phyloP scores from a whole-genome alignment of 1,140 invertebrate species.

The Vanessa atalanta region DNA sequence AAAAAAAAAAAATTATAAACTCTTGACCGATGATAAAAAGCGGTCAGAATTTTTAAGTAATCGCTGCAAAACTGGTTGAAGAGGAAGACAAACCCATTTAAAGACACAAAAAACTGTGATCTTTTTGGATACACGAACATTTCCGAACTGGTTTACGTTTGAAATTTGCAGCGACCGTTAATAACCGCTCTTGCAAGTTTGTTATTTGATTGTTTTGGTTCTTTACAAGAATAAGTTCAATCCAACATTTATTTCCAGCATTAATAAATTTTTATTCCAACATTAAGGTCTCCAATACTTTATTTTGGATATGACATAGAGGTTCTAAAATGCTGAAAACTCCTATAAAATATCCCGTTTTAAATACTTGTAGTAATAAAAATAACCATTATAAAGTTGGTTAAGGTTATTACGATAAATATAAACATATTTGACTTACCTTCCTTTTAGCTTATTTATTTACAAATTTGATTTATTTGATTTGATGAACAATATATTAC shows the following conservation, averaged over 20 bases:
- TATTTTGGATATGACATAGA: no score
- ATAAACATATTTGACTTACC: no score
- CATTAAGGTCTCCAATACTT: no score
- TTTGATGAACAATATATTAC: no score
- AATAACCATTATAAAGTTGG: no score
- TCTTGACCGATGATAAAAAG: constrained; percentile 7
- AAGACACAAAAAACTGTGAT: constrained; percentile 27
- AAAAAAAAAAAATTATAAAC: constrained; percentile 20
- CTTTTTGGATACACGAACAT: constrained; percentile 26
- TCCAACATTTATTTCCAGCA: not conserved
- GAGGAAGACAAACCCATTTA: constrained; percentile 36
- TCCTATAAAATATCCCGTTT: no score
- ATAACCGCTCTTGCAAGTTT: not conserved
- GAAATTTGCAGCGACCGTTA: constrained; percentile 25
- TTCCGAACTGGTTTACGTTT: constrained; percentile 33
- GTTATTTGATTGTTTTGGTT: not conserved
- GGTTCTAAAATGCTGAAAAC: no score
- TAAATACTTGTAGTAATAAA: no score
- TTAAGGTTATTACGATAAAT: no score
- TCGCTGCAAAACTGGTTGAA: constrained; percentile 5
- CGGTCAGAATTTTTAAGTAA: constrained; percentile 4
- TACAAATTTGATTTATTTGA: no score
- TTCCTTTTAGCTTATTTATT: no score
- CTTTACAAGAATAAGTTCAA: not conserved
- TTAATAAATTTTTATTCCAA: no score